Conservation (phyloP, 1,140 invertebrate genomes). For the Euwallacea fornicatus region DNA sequence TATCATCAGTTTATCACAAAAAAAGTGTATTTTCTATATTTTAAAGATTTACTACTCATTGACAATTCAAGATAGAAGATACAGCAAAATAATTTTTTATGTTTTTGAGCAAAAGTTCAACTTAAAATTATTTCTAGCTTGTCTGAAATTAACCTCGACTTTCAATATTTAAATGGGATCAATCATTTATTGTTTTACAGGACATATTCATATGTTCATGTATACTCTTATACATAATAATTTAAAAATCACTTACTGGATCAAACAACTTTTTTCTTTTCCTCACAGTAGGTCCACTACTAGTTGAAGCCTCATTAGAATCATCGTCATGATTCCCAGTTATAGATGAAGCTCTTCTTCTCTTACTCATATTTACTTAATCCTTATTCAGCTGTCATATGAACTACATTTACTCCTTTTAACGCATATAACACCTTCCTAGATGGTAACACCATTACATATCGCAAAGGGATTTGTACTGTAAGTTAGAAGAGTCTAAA, state of each 20-base stretch:
- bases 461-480: no score
- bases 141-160: no score
- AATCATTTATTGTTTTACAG: no score
- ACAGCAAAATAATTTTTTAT: no score
- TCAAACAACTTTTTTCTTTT: constrained; percentile 51
- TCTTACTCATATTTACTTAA: constrained; percentile 50
- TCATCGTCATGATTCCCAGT: constrained; percentile 68
- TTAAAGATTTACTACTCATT: no score
- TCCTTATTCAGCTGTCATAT: not conserved
- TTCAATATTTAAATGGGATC: not conserved
- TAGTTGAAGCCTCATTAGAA: constrained; percentile 51
- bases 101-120: no score
- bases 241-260: constrained; percentile 46
- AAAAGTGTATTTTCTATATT: no score
- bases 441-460: no score
- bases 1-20: no score
- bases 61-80: no score
- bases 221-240: constrained; percentile 34
- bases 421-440: not conserved
- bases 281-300: constrained; percentile 45
- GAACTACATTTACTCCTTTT: not conserved
- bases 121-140: no score
- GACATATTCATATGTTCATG: no score
- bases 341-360: constrained; percentile 61
- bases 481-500: not conserved